Conservation (phyloP, 1,140 invertebrate species). For the Neoseiulus cucumeris region DNA sequence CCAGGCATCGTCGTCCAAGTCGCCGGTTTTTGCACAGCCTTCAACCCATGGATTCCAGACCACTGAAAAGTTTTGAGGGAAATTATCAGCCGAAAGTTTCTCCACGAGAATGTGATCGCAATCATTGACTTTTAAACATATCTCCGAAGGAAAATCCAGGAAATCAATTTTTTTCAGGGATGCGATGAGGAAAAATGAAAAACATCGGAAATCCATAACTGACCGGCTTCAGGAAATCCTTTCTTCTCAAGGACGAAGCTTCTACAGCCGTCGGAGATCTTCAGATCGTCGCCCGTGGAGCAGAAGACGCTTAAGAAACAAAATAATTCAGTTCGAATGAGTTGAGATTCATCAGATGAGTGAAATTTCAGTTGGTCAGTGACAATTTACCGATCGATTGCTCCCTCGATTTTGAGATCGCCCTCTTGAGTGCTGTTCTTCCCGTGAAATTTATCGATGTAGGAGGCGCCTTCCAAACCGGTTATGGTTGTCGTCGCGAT, state of each 20-base stretch:
- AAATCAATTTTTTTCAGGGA: neutral
- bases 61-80: constrained; percentile 33
- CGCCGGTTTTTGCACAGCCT: constrained; percentile 67
- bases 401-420: neutral
- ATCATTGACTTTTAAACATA: neutral
- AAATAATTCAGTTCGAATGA: neutral
- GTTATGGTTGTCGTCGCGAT: constrained; percentile 70
- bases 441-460: constrained; percentile 60
- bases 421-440: neutral
- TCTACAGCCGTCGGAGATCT: neutral
- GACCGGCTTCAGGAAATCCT: neutral
- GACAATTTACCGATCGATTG: neutral
- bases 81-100: neutral
- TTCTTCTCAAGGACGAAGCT: neutral
- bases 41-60: constrained; percentile 93
- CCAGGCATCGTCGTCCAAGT: constrained; percentile 86
- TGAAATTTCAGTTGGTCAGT: neutral
- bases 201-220: neutral
- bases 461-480: constrained; percentile 70
- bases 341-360: neutral
- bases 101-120: neutral
- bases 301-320: neutral
- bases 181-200: no score
- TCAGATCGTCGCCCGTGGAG: neutral
- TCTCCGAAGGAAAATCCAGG: neutral